phyloP scores from a whole-genome alignment of 1,140 invertebrate species.

The Panonychus citri region DNA sequence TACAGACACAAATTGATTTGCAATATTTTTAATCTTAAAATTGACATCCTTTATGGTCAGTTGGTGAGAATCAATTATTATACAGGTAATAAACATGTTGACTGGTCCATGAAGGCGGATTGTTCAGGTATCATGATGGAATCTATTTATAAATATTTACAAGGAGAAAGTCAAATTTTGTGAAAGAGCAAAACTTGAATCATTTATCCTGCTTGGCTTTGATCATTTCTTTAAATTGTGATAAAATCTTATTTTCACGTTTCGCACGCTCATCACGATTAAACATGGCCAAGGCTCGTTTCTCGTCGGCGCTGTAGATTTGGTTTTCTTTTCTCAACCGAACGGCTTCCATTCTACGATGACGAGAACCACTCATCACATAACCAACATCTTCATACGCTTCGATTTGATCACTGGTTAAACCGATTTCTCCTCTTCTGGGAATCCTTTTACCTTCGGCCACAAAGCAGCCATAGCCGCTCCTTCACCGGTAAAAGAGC shows the following conservation, averaged over 20 bases:
- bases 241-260: constrained; percentile 79
- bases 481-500: constrained; percentile 83
- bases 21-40: too few species aligned
- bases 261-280: constrained; percentile 91
- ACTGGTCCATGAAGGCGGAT: too few species aligned
- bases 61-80: too few species aligned
- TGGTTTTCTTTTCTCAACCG: constrained; percentile 98
- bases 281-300: constrained; percentile 87
- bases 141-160: too few species aligned
- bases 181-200: too few species aligned
- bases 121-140: too few species aligned
- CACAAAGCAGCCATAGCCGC: constrained; percentile 92
- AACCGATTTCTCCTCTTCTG: constrained; percentile 88
- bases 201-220: constrained; percentile 17
- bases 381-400: constrained; percentile 75
- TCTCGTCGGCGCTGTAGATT: constrained; percentile 98
- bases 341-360: constrained; percentile 97
- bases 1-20: too few species aligned
- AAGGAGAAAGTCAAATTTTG: too few species aligned
- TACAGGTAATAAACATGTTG: too few species aligned
- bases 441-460: constrained; percentile 97
- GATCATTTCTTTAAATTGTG: constrained; percentile 82
- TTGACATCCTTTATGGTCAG: too few species aligned
- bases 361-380: constrained; percentile 95
- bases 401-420: constrained; percentile 85